phyloP scores from a whole-genome alignment of 2,888 invertebrate species.

The Synanthedon formicaeformis region DNA sequence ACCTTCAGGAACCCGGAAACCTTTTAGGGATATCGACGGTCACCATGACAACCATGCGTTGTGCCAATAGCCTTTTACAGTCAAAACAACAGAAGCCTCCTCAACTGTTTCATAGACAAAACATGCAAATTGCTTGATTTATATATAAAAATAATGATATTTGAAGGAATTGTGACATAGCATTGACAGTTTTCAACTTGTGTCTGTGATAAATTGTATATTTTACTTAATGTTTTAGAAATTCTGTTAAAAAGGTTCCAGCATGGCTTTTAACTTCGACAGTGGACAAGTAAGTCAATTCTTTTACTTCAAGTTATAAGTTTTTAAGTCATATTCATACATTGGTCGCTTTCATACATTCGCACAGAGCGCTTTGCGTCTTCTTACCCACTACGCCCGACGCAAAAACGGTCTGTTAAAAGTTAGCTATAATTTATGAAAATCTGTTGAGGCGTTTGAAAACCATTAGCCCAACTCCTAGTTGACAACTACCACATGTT shows the following conservation, averaged over 20 bases:
- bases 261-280: slow-evolving; percentile 57
- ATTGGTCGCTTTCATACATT: too few relatives aligned
- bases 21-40: slow-evolving; percentile 19
- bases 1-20: slow-evolving; percentile 8
- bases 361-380: too few relatives aligned
- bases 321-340: not conserved
- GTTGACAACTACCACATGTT: too few relatives aligned
- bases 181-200: slow-evolving; percentile 19
- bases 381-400: too few relatives aligned
- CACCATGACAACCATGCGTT: slow-evolving; percentile 45
- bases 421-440: too few relatives aligned
- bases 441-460: too few relatives aligned
- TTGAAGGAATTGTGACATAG: slow-evolving; percentile 18
- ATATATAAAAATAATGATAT: slow-evolving; percentile 11
- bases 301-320: not conserved
- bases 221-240: slow-evolving; percentile 6
- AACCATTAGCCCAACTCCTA: too few relatives aligned
- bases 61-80: slow-evolving; percentile 50
- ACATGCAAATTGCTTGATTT: slow-evolving; percentile 6
- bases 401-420: too few relatives aligned
- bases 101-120: slow-evolving; percentile 12
- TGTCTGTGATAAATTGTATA: slow-evolving; percentile 26
- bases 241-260: slow-evolving; percentile 15
- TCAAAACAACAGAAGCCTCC: slow-evolving; percentile 16
- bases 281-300: slow-evolving; percentile 52